Conservation (phyloP, 2,888 invertebrate genomes). For the Trissonchulus latispiculum region DNA sequence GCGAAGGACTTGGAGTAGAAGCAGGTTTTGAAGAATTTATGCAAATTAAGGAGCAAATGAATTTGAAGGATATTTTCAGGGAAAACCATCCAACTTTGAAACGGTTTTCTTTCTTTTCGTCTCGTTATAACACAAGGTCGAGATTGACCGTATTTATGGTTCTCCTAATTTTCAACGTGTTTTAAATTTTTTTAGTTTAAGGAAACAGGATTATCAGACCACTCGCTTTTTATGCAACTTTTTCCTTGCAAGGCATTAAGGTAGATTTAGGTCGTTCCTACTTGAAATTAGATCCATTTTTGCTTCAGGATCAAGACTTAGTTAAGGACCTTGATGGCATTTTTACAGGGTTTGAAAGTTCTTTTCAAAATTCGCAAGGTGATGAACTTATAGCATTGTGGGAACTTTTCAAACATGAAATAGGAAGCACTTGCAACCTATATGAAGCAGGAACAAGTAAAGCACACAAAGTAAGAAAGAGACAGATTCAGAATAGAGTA, state of each 20-base stretch:
- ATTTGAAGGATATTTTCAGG: constrained; percentile 7
- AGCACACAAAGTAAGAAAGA: no score
- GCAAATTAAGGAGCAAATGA: background rate
- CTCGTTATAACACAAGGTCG: background rate
- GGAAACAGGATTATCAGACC: background rate
- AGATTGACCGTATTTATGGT: constrained; percentile 8
- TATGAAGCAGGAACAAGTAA: no score
- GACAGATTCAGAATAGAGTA: no score
- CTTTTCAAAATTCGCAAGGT: no score
- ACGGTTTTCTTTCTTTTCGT: background rate
- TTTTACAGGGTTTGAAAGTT: no score
- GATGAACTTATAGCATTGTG: no score
- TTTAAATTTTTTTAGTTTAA: no score
- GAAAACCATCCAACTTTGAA: background rate
- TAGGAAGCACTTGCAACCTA: no score
- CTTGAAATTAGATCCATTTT: constrained; percentile 7
- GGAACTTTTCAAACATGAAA: no score
- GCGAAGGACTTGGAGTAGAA: background rate
- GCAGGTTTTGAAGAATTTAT: background rate
- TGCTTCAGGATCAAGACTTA: no score
- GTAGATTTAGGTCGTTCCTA: background rate
- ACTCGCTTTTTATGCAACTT: background rate
- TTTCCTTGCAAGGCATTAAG: background rate
- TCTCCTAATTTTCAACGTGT: background rate
- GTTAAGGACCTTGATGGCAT: no score